These are phyloP conservation scores for Dendrolimus houi DNA, from an alignment of 2,888 invertebrate species.

Conservation along the genomic window DNA sequence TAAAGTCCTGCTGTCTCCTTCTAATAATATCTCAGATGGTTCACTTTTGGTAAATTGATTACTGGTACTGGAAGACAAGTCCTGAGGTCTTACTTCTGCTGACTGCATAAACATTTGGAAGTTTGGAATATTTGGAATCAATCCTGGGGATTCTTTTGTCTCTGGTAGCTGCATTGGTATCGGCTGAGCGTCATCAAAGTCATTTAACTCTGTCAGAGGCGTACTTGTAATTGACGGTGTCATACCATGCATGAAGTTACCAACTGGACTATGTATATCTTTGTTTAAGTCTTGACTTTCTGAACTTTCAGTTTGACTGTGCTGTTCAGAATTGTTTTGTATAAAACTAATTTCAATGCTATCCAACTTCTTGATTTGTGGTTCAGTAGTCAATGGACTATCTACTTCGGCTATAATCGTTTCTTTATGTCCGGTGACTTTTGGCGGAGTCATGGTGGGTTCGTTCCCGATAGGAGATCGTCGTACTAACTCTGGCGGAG, in stretches of 20 bases:
- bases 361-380: slow-evolving; percentile 49
- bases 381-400: slow-evolving; percentile 36
- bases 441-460: slow-evolving; percentile 34
- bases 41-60: slow-evolving; percentile 23
- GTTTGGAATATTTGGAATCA: slow-evolving; percentile 28
- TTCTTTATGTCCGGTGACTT: slow-evolving; percentile 17
- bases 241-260: slow-evolving; percentile 39
- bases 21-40: slow-evolving; percentile 29
- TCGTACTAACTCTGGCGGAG: slow-evolving; percentile 53
- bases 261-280: slow-evolving; percentile 36
- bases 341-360: slow-evolving; percentile 58
- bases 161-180: slow-evolving; percentile 38
- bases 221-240: slow-evolving; percentile 55
- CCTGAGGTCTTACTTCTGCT: slow-evolving; percentile 50
- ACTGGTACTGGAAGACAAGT: slow-evolving; percentile 29
- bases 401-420: slow-evolving; percentile 13
- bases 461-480: slow-evolving; percentile 41
- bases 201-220: slow-evolving; percentile 31
- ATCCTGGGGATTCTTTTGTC: slow-evolving; percentile 20
- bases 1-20: slow-evolving; percentile 34
- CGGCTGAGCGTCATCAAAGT: slow-evolving; percentile 22
- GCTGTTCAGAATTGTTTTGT: slow-evolving; percentile 28
- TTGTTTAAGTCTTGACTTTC: slow-evolving; percentile 19
- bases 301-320: not conserved
- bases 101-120: slow-evolving; percentile 47